Percentiles rank a stretch among this genome's conserved stretches.
These are phyloP conservation scores for Schizopygopsis malacanthus DNA, from an alignment of 2,797 vertebrate species.

Conservation along the genomic window DNA sequence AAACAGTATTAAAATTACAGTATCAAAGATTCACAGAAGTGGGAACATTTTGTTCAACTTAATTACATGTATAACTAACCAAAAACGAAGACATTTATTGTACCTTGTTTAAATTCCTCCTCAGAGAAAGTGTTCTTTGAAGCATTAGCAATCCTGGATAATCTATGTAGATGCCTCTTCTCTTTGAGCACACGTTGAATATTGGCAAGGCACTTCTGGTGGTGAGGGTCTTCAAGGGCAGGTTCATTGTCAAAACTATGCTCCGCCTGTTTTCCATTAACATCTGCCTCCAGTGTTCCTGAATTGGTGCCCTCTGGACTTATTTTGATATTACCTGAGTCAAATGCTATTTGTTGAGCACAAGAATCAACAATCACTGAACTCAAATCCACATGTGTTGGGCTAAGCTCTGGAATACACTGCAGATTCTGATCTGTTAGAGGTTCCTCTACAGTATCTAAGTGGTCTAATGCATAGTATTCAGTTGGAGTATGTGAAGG, in stretches of 20 bases:
- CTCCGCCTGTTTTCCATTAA: slow-evolving; percentile 49
- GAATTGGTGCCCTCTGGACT: slow-evolving; percentile 58
- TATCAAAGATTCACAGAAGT: slow-evolving; percentile 11
- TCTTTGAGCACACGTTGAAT: slow-evolving; percentile 93
- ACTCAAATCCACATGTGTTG: slow-evolving; percentile 37
- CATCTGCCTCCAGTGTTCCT: slow-evolving; percentile 68
- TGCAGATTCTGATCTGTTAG: slow-evolving; percentile 59
- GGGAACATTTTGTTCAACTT: not conserved
- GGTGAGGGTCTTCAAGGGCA: slow-evolving; percentile 62
- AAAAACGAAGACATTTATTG: slow-evolving; percentile 2
- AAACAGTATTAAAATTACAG: slow-evolving; percentile 6
- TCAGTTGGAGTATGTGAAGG: slow-evolving; percentile 69
- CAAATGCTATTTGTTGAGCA: not conserved
- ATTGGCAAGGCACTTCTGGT: slow-evolving; percentile 88
- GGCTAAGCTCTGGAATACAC: slow-evolving; percentile 59
- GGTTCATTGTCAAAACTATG: slow-evolving; percentile 28
- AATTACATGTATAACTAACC: not conserved
- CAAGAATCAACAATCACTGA: slow-evolving; percentile 20
- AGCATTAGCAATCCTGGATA: slow-evolving; percentile 84
- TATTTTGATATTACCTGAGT: not conserved
- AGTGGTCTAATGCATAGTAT: slow-evolving; percentile 61
- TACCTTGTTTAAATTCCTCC: slow-evolving; percentile 84
- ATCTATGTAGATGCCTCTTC: slow-evolving; percentile 84
- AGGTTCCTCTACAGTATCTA: slow-evolving; percentile 60
- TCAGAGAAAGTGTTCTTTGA: slow-evolving; percentile 82